These are phyloP conservation scores for Terebella lapidaria DNA, from an alignment of 2,888 invertebrate species.

Conservation along the genomic window DNA sequence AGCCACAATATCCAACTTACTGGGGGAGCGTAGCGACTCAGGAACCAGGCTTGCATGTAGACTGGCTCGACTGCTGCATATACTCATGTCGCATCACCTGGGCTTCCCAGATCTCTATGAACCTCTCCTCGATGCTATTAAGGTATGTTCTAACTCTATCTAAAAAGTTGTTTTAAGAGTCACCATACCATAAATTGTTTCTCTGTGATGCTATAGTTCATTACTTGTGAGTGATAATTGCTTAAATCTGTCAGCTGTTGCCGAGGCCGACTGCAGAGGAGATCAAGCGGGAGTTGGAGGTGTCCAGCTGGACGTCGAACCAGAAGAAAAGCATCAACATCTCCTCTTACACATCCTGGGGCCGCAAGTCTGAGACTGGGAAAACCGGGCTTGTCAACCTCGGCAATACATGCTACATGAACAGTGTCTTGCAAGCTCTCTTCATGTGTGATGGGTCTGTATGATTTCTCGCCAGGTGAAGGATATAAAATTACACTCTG, in stretches of 20 bases:
- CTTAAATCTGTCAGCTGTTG: slow-evolving; percentile 32
- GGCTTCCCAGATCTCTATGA: slow-evolving; percentile 52
- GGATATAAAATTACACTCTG: too few relatives aligned
- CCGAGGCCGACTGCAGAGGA: slow-evolving; percentile 32
- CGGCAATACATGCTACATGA: slow-evolving; percentile 86
- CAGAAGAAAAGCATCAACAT: background rate
- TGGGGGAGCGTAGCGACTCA: background rate
- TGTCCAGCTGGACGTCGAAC: slow-evolving; percentile 33
- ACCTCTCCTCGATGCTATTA: slow-evolving; percentile 40
- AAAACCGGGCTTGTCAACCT: slow-evolving; percentile 74
- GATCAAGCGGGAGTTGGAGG: slow-evolving; percentile 31
- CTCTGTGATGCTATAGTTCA: too few relatives aligned
- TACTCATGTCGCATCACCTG: slow-evolving; percentile 43
- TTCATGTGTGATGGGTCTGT: slow-evolving; percentile 70
- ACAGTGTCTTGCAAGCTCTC: slow-evolving; percentile 78
- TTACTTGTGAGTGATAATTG: too few relatives aligned
- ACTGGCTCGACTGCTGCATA: slow-evolving; percentile 39
- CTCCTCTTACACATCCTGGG: background rate
- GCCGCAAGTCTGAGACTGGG: slow-evolving; percentile 50
- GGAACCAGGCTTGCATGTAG: slow-evolving; percentile 1
- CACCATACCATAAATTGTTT: too few relatives aligned
- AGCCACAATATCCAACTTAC: background rate
- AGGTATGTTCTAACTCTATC: slow-evolving; percentile 35
- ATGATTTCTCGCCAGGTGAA: too few relatives aligned
- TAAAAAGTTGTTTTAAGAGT: too few relatives aligned